Evolutionary conservation across 2,113 vertebrate species (phyloP).

Genomic region (Podarcis muralis): DNA sequence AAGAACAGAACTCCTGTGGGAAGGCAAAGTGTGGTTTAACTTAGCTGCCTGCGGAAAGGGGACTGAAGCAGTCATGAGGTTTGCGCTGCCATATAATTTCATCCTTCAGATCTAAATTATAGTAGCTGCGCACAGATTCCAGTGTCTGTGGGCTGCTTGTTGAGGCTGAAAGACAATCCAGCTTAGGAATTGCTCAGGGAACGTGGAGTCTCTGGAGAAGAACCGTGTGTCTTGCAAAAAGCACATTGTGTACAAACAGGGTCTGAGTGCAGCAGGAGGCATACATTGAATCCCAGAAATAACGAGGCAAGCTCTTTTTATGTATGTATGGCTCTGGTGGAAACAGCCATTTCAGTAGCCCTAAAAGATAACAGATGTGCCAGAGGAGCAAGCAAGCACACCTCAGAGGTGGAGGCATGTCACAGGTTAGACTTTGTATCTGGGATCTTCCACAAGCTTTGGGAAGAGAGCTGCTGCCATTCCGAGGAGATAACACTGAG

Average conservation of each 20-base stretch:
- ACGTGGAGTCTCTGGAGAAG: slow-evolving; percentile 20
- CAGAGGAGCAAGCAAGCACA: background rate
- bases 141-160: background rate
- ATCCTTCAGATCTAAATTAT: slow-evolving; percentile 46
- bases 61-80: slow-evolving; percentile 27
- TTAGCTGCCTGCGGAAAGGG: slow-evolving; percentile 41
- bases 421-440: background rate
- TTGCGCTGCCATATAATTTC: slow-evolving; percentile 41
- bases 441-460: background rate
- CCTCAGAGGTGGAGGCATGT: too few relatives aligned
- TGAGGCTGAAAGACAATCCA: slow-evolving; percentile 18
- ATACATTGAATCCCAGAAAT: slow-evolving; percentile 33
- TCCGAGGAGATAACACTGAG: too few relatives aligned
- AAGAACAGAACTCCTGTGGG: slow-evolving; percentile 45
- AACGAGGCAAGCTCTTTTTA: slow-evolving; percentile 17
- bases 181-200: slow-evolving; percentile 5
- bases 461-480: background rate
- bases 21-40: slow-evolving; percentile 26
- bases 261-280: slow-evolving; percentile 27
- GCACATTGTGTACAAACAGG: background rate
- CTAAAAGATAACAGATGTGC: background rate
- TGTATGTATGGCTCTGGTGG: background rate
- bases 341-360: slow-evolving; percentile 44
- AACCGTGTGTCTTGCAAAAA: background rate
- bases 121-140: slow-evolving; percentile 21